phyloP scores from a whole-genome alignment of 2,113 vertebrate genomes.

The Dipodomys spectabilis region DNA sequence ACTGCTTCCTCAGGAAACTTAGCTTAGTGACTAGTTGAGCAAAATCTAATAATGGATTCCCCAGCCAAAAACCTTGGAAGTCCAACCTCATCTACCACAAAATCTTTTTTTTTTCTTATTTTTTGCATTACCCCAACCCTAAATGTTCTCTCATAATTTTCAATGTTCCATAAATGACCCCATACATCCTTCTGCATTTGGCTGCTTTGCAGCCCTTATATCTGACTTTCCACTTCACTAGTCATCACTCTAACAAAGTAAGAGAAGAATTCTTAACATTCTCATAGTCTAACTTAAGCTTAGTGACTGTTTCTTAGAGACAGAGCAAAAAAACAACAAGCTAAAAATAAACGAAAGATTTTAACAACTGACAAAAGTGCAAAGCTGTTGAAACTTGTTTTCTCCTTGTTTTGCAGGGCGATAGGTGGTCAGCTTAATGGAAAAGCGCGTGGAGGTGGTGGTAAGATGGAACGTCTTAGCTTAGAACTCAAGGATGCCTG shows the following conservation, averaged over 20 bases:
- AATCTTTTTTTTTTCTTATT: not conserved
- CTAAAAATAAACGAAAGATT: not conserved
- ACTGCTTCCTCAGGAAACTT: not conserved
- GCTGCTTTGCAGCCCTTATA: not conserved
- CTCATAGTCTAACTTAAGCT: not conserved
- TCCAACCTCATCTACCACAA: not conserved
- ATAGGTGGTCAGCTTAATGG: not conserved
- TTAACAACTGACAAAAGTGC: not conserved
- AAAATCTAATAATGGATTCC: not conserved
- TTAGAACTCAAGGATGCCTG: not conserved
- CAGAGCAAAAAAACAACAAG: not conserved
- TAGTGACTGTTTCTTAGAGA: not conserved
- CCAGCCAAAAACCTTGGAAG: not conserved
- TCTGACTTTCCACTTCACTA: not conserved
- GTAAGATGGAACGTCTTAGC: not conserved
- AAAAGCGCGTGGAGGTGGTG: not conserved
- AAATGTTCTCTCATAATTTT: not conserved
- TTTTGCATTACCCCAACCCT: not conserved
- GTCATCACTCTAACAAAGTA: not conserved
- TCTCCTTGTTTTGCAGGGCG: not conserved
- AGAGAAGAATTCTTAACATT: slow-evolving; percentile 9
- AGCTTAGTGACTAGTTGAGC: not conserved
- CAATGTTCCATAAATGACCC: not conserved
- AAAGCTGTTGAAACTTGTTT: not conserved
- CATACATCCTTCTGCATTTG: not conserved